phyloP scores from a whole-genome alignment of 2,888 invertebrate genomes.

The Synanthedon andrenaeformis region DNA sequence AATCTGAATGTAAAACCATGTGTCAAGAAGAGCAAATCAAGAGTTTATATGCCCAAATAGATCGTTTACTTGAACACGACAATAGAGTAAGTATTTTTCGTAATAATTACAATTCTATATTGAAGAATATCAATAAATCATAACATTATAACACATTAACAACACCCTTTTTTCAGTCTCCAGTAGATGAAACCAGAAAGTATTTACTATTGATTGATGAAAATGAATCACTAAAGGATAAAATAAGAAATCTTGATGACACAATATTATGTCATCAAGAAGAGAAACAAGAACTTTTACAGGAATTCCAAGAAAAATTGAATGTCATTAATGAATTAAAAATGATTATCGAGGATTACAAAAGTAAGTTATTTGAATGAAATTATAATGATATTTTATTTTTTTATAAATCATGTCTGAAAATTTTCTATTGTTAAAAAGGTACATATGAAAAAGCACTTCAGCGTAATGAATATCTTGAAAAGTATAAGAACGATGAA shows the following conservation, averaged over 20 bases:
- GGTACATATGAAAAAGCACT: slow-evolving; percentile 37
- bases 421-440: slow-evolving; percentile 9
- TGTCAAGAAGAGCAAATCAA: slow-evolving; percentile 72
- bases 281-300: slow-evolving; percentile 41
- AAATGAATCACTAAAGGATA: slow-evolving; percentile 44
- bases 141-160: too few species aligned
- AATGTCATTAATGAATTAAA: slow-evolving; percentile 38
- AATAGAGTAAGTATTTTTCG: slow-evolving; percentile 21
- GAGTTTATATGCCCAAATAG: slow-evolving; percentile 63
- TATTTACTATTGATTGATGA: slow-evolving; percentile 21
- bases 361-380: slow-evolving; percentile 25
- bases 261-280: slow-evolving; percentile 39
- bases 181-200: background rate
- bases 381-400: background rate
- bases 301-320: slow-evolving; percentile 39
- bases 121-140: background rate
- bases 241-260: slow-evolving; percentile 40
- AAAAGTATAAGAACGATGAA: slow-evolving; percentile 32
- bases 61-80: slow-evolving; percentile 49
- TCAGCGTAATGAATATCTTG: slow-evolving; percentile 36
- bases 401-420: too few species aligned
- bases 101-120: slow-evolving; percentile 1
- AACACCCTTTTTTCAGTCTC: background rate
- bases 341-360: slow-evolving; percentile 47
- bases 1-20: slow-evolving; percentile 65